Evolutionary conservation across 2,888 invertebrate genomes (phyloP).

Genomic region (Heliconius aoede): DNA sequence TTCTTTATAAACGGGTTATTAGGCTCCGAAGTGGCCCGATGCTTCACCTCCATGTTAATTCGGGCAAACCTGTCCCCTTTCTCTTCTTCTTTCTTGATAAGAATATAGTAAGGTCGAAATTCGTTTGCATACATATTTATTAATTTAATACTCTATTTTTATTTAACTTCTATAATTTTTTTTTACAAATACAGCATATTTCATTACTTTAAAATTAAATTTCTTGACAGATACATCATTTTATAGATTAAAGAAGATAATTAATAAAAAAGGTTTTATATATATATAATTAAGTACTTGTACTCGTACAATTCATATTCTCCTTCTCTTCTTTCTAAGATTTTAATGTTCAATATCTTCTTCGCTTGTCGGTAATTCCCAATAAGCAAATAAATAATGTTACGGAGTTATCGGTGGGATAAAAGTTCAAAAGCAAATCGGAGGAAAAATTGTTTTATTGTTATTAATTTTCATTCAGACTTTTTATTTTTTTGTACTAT

Average conservation of each 20-base stretch:
- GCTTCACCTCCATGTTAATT: constrained; percentile 75
- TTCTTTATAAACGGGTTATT: constrained; percentile 71
- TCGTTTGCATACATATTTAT: constrained; percentile 57
- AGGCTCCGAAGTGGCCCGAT: constrained; percentile 55
- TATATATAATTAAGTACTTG: no score
- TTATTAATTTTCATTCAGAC: no score
- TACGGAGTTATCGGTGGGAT: no score
- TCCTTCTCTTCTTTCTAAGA: not conserved
- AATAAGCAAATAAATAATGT: no score
- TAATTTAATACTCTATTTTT: constrained; percentile 2
- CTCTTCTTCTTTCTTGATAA: constrained; percentile 74
- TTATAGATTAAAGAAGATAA: not conserved
- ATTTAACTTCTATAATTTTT: not conserved
- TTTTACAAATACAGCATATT: not conserved
- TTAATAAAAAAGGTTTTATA: not conserved
- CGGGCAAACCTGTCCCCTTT: constrained; percentile 73
- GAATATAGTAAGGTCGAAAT: constrained; percentile 71
- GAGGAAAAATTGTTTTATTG: no score
- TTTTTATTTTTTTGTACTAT: no score
- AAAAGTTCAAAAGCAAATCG: no score
- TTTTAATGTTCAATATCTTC: no score
- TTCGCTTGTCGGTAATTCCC: no score
- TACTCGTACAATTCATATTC: not conserved
- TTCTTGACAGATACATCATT: not conserved
- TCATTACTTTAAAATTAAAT: constrained; percentile 10